Evolutionary conservation across 1,140 invertebrate species (phyloP), one percentile per base, ranked within the genome.

Genomic region (Oreohelix idahoensis): DNA sequence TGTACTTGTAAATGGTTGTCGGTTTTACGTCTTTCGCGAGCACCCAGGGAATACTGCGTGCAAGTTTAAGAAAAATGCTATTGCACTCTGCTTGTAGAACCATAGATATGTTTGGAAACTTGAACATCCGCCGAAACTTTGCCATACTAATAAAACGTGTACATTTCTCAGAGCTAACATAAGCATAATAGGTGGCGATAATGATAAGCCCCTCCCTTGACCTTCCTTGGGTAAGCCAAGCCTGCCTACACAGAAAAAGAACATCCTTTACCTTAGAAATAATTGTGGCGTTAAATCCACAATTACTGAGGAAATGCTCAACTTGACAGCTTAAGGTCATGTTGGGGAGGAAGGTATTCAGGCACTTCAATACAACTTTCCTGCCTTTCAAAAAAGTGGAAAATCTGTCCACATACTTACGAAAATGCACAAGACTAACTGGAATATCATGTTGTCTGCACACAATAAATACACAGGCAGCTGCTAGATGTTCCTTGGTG

Each of bases 151-250:
- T 49, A 45, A 70, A 81, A 29, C 42, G 23, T 42, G 38, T 17
- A 26, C 11, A 38, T 11, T 32, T 20, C 13, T 42, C 20, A 23
- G 38, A 49, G 45, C 66, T 81, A 26, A 81, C 1, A 51, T 71
- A 81, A 36, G 79, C 79, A 36, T 71, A 81, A 71, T 81, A 81
- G 29, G 66, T 42, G 26, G 79, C 79, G 26, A 81, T 39, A 13
- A 66, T 49, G 4, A 81, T 81, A 17, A 81, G 66, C 1, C 79
- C 79, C n/a, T 39, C 29, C 23, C 79, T 70, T 11, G 45, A 53
- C 13, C 79, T 29, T 4, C 79, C 79, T 36, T 81, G n/a, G 2
- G 79, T 81, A 2, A 81, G 79, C 79, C 79, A 81, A 20, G 79
- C 79, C 17, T 71, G 13, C 23, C 79, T 29, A 39, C 39, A 81